Evolutionary conservation across 2,888 invertebrate species (phyloP).

Genomic region (Asteroscopus sphinx): DNA sequence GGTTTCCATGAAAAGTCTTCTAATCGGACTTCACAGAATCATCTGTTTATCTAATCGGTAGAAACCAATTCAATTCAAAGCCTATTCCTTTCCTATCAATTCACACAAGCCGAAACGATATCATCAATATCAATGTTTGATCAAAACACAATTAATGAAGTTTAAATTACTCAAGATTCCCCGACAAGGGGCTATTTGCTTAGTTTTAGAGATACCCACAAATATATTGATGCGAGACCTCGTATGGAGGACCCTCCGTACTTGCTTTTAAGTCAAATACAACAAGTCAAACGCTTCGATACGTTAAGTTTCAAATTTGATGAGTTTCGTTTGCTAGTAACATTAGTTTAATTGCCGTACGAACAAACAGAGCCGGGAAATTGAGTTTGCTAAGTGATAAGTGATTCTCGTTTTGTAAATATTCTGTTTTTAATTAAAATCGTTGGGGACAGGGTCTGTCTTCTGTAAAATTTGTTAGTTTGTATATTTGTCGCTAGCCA

Average conservation of each 20-base stretch:
- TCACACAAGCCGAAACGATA: neutral
- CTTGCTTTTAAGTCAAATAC: constrained; percentile 42
- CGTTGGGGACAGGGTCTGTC: constrained; percentile 5
- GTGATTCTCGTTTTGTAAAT: constrained; percentile 37
- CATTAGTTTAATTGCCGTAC: constrained; percentile 53
- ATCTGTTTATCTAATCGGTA: neutral
- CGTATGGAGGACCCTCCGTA: neutral
- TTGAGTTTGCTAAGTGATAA: constrained; percentile 38
- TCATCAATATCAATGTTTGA: neutral
- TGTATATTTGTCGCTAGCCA: constrained; percentile 3
- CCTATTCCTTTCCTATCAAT: neutral
- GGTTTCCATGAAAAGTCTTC: no score
- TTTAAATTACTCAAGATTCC: constrained; percentile 9
- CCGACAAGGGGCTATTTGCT: constrained; percentile 8
- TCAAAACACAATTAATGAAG: neutral
- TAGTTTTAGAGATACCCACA: constrained; percentile 18
- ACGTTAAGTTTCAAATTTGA: constrained; percentile 42
- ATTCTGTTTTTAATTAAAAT: constrained; percentile 43
- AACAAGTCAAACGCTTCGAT: constrained; percentile 32
- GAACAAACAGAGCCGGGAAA: constrained; percentile 43
- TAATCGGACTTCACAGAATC: neutral
- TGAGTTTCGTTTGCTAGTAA: constrained; percentile 44
- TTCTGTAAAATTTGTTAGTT: constrained; percentile 9
- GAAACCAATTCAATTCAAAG: no score
- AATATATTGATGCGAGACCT: constrained; percentile 22